Percentiles rank a stretch among this genome's conserved stretches.
Evolutionary conservation across 2,797 vertebrate genomes (phyloP).

Genomic region (Bradypodion pumilum): DNA sequence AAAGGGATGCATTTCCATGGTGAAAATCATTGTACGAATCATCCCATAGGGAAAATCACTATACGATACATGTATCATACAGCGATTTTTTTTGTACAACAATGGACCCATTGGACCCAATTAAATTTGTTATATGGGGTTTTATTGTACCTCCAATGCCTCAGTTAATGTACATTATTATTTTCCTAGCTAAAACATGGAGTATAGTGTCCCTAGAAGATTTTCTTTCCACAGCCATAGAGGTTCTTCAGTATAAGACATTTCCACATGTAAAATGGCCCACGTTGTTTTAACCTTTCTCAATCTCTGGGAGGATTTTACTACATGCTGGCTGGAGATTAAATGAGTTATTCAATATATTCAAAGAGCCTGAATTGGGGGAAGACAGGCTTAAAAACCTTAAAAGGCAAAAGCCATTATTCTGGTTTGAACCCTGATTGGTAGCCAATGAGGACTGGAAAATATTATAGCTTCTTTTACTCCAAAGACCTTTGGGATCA

Average conservation of each 20-base stretch:
- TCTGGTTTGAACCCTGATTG: not conserved
- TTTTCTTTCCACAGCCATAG: not conserved
- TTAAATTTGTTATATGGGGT: too few relatives aligned
- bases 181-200: not conserved
- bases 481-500: not conserved
- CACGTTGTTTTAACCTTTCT: not conserved
- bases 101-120: too few relatives aligned
- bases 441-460: too few relatives aligned
- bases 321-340: not conserved
- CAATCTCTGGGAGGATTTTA: not conserved
- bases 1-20: too few relatives aligned
- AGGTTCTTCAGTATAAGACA: not conserved
- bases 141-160: too few relatives aligned
- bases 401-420: not conserved
- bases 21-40: too few relatives aligned
- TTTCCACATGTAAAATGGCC: not conserved
- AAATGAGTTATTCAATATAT: not conserved
- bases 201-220: not conserved
- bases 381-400: not conserved
- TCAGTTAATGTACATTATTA: not conserved
- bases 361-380: too few relatives aligned
- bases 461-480: not conserved
- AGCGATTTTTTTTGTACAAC: too few relatives aligned
- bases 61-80: too few relatives aligned
- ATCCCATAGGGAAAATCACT: too few relatives aligned